phyloP scores from a whole-genome alignment of 2,113 vertebrate species.

The Chitala chitala region DNA sequence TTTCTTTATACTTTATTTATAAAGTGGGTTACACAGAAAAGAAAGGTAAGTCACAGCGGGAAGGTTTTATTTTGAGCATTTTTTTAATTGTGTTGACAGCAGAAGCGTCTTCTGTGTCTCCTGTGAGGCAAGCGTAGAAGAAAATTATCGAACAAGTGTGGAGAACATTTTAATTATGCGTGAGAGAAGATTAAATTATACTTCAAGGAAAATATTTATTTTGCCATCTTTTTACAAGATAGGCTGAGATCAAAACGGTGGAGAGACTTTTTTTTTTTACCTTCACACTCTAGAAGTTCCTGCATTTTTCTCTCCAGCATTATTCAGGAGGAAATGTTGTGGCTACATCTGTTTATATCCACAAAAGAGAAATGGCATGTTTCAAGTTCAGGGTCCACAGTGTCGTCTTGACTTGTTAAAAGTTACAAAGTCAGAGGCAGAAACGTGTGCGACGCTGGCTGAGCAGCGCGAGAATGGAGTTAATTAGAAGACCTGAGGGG shows the following conservation, averaged over 20 bases:
- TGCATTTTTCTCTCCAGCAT: neutral
- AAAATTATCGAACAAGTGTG: neutral
- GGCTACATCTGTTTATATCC: neutral
- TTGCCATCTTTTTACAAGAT: neutral
- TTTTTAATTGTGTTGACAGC: constrained; percentile 53
- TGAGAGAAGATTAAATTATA: neutral
- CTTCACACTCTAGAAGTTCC: neutral
- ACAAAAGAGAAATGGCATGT: neutral
- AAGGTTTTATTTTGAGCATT: constrained; percentile 42
- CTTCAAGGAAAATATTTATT: neutral
- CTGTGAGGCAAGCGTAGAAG: constrained; percentile 23
- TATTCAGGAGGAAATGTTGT: neutral
- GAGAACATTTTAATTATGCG: neutral
- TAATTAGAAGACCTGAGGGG: constrained; percentile 61
- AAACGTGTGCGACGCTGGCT: constrained; percentile 40
- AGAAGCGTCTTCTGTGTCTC: constrained; percentile 36
- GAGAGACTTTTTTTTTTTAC: neutral
- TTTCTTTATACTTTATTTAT: constrained; percentile 16
- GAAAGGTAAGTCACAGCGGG: constrained; percentile 57
- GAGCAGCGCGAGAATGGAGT: constrained; percentile 51
- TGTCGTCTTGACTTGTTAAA: neutral
- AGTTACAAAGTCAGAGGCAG: neutral
- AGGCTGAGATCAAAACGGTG: neutral
- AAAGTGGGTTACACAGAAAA: constrained; percentile 42
- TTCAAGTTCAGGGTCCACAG: neutral